Base-by-base conservation (phyloP, 2,888 invertebrate species). In the Boloria selene region DNA sequence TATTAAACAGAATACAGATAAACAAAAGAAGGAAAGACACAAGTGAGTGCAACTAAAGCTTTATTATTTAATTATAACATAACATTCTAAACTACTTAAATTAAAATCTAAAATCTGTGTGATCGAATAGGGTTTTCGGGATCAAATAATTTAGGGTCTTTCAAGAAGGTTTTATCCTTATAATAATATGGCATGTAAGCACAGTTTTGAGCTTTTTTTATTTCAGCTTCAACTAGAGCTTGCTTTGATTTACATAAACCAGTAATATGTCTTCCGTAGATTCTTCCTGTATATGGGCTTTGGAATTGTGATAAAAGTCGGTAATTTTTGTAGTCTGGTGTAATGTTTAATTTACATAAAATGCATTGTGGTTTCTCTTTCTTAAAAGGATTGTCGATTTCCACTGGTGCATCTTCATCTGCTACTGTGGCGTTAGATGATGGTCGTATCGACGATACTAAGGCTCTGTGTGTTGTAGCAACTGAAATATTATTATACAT, bases 241-340 rank as follows among this genome's bases (percentile, higher is more conserved):
- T 99, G 98, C 82, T 98, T 97, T 7, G 88, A 82, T 79, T 94
- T 93, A 81, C 99, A 99, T 52, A 99, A 93, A 0, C 99, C 98
- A 4, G 99, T 99, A 51, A 99, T 97, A 77, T 99, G 97, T 63
- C 96, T 94, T 0, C 97, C 97, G 82, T 98, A 99, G 70, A 98
- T 94, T 72, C 96, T 93, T 0, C 99, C 99, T 0, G 99, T 99
- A 81, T 96, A 98, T 0, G 97, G 96, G 44, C 99, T 99, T 79
- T 99, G 96, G 86, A 99, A 99, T 84, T 99, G 99, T 0, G 98
- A 97, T 5, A 99, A 87, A 4, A 99, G 86, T 75, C 97, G 95
- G 0, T 96, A 95, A 87, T 99, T 99, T 87, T 98, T 99, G 80
- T 97, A 98, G 84, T 97, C 94, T 0, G 97, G 95, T 0, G 93